Evolutionary conservation across 2,888 invertebrate species (phyloP).

Genomic region (Dicyrtoma fusca): DNA sequence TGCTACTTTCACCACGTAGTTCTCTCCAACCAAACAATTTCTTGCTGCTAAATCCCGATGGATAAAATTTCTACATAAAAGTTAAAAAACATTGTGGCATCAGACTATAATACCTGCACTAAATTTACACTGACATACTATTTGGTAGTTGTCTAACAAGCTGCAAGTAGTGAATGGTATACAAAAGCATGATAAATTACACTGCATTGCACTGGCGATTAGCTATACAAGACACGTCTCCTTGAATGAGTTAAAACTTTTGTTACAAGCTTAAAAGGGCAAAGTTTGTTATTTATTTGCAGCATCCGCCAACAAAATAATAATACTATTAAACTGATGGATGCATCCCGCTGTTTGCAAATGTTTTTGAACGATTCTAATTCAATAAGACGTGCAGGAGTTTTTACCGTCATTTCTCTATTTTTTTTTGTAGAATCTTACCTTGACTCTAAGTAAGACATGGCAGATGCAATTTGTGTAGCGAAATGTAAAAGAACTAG

Average conservation of each 20-base stretch:
- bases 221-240: not conserved
- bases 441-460: conserved; percentile 83
- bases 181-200: not conserved
- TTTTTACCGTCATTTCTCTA: not conserved
- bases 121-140: too few relatives aligned
- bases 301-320: too few relatives aligned
- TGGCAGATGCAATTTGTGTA: conserved; percentile 98
- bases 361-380: too few relatives aligned
- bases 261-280: not conserved
- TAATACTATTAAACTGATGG: too few relatives aligned
- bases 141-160: too few relatives aligned
- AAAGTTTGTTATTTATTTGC: not conserved
- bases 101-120: too few relatives aligned
- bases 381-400: too few relatives aligned
- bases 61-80: conserved; percentile 52
- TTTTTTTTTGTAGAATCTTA: conserved; percentile 24
- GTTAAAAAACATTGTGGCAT: too few relatives aligned
- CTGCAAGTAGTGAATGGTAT: too few relatives aligned
- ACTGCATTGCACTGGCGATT: not conserved
- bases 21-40: conserved; percentile 88
- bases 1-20: conserved; percentile 63
- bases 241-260: not conserved
- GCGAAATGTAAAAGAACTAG: conserved; percentile 98
- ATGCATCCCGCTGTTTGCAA: too few relatives aligned
- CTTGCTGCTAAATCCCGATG: conserved; percentile 88